Evolutionary conservation across 37 sponge, comb jelly and placozoan species (phyloP).

Genomic region (Theonella swinhoei): DNA sequence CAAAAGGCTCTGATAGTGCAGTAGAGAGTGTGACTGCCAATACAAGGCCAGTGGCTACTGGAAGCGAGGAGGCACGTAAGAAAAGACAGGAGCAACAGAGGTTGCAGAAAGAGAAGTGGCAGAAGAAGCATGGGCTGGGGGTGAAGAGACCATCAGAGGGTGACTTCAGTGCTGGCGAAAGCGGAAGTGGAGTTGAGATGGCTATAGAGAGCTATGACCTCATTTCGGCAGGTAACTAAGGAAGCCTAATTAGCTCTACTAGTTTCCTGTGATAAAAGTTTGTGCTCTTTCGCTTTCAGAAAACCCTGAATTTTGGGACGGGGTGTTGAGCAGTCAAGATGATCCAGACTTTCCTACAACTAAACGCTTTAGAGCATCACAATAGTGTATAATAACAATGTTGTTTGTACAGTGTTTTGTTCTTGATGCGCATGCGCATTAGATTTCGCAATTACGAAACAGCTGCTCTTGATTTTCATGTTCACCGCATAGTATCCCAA

Average conservation of each 20-base stretch:
- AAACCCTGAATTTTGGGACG: constrained; percentile 56
- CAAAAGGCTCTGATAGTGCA: background rate
- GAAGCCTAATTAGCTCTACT: background rate
- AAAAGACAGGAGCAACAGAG: constrained; percentile 43
- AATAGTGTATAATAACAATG: background rate
- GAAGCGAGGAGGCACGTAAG: background rate
- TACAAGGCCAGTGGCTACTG: background rate
- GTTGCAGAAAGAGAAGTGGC: constrained; percentile 52
- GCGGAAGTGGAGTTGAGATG: background rate
- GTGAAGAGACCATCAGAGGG: constrained; percentile 3
- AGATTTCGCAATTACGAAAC: too few relatives aligned
- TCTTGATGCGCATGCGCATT: background rate
- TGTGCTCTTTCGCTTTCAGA: too few relatives aligned
- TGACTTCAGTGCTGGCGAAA: background rate
- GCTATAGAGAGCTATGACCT: background rate
- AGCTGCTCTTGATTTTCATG: too few relatives aligned
- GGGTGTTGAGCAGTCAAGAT: constrained; percentile 38
- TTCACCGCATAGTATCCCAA: too few relatives aligned
- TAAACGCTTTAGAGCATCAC: background rate
- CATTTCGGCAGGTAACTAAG: constrained; percentile 28
- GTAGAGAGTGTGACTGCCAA: background rate
- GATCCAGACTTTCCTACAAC: background rate
- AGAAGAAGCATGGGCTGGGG: constrained; percentile 8
- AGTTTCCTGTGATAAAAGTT: too few relatives aligned
- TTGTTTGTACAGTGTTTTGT: too few relatives aligned